Evolutionary conservation across 2,888 invertebrate species (phyloP).

Genomic region (Arrhopalites spinosus): DNA sequence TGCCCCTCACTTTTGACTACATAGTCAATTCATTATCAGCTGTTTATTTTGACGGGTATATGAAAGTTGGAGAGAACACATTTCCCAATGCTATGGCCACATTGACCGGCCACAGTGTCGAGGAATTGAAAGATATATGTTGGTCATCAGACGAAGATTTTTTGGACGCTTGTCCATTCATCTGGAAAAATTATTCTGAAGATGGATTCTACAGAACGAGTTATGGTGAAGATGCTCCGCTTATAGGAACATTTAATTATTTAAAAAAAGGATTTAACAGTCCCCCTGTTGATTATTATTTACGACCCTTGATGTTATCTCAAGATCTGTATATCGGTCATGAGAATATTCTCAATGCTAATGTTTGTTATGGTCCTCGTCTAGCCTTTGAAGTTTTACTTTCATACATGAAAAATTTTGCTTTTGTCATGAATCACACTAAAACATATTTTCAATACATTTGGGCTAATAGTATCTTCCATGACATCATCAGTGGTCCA

Average conservation of each 20-base stretch:
- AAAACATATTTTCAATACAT: conserved; percentile 74
- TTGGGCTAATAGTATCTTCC: conserved; percentile 82
- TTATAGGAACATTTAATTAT: not conserved
- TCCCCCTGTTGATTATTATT: conserved; percentile 4
- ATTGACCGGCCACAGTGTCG: conserved; percentile 71
- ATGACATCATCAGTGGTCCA: conserved; percentile 81
- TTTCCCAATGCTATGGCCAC: conserved; percentile 86
- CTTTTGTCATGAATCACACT: not conserved
- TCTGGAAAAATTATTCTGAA: conserved; percentile 79
- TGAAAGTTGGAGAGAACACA: conserved; percentile 92
- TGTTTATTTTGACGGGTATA: conserved; percentile 82
- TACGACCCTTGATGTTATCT: not conserved
- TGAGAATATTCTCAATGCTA: not conserved
- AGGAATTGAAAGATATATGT: conserved; percentile 70
- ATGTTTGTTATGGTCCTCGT: conserved; percentile 24
- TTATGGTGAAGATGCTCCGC: conserved; percentile 76
- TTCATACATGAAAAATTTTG: conserved; percentile 9
- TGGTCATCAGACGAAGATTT: conserved; percentile 66
- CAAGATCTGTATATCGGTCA: conserved; percentile 5
- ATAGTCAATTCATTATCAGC: conserved; percentile 68
- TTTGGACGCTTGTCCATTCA: conserved; percentile 79
- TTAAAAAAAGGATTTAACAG: conserved; percentile 6
- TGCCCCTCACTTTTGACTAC: conserved; percentile 70
- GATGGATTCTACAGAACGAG: conserved; percentile 73
- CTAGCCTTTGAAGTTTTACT: conserved; percentile 1